Conservation (phyloP, 2,797 vertebrate species). For the Myotis myotis region DNA sequence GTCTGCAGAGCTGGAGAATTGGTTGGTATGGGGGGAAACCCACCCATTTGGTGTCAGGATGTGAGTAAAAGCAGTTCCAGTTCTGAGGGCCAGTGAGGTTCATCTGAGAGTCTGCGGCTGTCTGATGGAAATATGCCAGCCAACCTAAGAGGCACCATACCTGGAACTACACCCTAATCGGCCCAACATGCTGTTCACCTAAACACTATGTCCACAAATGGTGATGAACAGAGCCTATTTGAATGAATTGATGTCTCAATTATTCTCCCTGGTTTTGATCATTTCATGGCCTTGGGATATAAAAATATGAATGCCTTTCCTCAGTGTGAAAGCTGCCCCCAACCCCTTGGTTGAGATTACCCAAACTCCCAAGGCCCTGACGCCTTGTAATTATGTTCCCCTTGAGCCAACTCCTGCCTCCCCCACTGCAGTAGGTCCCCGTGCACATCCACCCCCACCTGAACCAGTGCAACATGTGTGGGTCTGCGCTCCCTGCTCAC, state of each 20-base stretch:
- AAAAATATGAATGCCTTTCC: neutral
- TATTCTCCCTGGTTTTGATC: constrained; percentile 11
- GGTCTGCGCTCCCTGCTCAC: neutral
- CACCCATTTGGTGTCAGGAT: neutral
- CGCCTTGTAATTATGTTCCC: neutral
- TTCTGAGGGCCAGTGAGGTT: neutral
- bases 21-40: neutral
- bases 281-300: neutral
- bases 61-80: neutral
- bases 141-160: neutral
- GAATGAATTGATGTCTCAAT: neutral
- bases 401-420: neutral
- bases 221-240: neutral
- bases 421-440: neutral
- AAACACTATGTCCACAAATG: neutral
- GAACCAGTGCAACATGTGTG: neutral
- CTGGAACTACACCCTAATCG: neutral
- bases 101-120: neutral
- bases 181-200: neutral
- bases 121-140: neutral
- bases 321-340: neutral
- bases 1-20: neutral
- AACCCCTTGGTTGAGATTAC: neutral
- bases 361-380: neutral
- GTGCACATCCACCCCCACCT: neutral